phyloP scores from a whole-genome alignment of 2,888 invertebrate species.

The Andricus curvator region DNA sequence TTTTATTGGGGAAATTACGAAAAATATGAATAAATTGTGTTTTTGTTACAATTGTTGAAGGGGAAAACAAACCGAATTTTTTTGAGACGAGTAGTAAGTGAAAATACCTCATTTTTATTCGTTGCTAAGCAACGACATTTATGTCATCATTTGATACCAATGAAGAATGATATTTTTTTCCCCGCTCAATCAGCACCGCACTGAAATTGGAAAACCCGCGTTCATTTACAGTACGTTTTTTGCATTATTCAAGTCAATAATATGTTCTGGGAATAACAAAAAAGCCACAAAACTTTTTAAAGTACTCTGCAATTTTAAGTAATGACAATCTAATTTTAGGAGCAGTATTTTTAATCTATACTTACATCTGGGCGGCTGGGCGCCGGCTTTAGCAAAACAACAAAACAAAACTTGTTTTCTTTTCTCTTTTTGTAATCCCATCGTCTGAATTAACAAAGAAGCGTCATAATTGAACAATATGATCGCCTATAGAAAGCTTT shows the following conservation, averaged over 20 bases:
- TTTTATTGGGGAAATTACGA: no score
- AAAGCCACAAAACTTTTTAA: not conserved
- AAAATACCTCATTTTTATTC: not conserved
- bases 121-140: not conserved
- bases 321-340: slow-evolving; percentile 1
- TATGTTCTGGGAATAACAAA: not conserved
- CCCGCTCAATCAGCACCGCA: no score
- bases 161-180: not conserved
- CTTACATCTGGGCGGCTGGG: not conserved
- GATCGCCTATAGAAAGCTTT: not conserved
- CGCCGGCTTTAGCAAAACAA: not conserved
- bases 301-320: not conserved
- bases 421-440: slow-evolving; percentile 28
- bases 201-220: no score
- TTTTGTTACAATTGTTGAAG: no score
- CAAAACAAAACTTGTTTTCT: slow-evolving; percentile 28
- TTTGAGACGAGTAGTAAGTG: no score
- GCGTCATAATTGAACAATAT: not conserved
- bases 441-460: not conserved
- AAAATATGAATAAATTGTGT: no score
- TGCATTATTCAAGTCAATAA: not conserved
- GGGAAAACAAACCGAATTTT: no score
- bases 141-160: not conserved
- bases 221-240: no score
- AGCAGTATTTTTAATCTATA: not conserved